Evolutionary conservation across 2,797 vertebrate genomes (phyloP), one percentile per base, ranked within the genome.

Genomic region (Nannoperca australis): DNA sequence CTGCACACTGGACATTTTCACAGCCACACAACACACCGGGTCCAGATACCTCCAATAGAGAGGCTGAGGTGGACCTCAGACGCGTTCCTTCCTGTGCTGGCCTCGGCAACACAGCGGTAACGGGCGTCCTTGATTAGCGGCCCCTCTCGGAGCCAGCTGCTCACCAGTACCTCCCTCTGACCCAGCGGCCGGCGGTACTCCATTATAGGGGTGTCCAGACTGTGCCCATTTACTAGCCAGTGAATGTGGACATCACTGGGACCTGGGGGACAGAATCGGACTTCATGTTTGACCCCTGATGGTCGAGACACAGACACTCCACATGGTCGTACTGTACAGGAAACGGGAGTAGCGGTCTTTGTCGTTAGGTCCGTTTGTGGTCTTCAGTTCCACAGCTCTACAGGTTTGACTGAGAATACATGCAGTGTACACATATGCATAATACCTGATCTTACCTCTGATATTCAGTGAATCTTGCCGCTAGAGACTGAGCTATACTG

Each of bases 141-240:
- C 15, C 95, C 84, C 11, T 96, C 96, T 85, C 85, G 94, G 74
- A 99, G 89, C 97, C 97, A 98, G 91, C 97, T 99, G 93, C 97
- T 95, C 79, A 95, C 91, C 1, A 97, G 95, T 12, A 94, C 83
- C 73, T 88, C 92, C 63, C 91, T 95, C 13, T 92, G 91, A 18
- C 89, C 88, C 82, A 98, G 84, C 0, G 34, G 1, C 93, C 7
- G 93, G 40, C 94, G 95, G 81, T 96, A 91, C 82, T 96, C 94
- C 2, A 72, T 95, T 70, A 95, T 71, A 34, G 93, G 94, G 1
- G 73, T 86, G 69, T 96, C 92, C 85, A 97, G 92, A 51, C 59
- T 91, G n/a, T 85, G 95, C 17, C 96, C 94, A 0, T 98, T 97
- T 86, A 96, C 94, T 71, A 95, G 93, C 98, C 98, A 99, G 88